Evolutionary conservation across 2,888 invertebrate species (phyloP).

Genomic region (Amaurobius ferox): DNA sequence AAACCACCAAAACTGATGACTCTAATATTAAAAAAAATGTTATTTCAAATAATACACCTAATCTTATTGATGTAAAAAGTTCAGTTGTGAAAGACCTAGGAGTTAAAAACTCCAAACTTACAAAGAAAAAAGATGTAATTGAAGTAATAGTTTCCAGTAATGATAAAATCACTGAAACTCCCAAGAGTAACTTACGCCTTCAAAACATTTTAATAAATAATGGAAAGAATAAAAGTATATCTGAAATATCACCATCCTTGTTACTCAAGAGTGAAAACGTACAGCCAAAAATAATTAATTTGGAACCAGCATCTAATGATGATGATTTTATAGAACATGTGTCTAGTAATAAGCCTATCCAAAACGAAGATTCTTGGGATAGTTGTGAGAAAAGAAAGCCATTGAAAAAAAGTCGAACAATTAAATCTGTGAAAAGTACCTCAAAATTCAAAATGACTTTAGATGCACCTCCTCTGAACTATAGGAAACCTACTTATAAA

Average conservation of each 20-base stretch:
- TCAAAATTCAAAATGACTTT: conserved; percentile 53
- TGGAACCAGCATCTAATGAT: conserved; percentile 4
- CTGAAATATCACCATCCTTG: conserved; percentile 39
- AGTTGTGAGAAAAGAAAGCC: conserved; percentile 44
- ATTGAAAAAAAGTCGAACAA: neutral
- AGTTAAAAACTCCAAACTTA: neutral
- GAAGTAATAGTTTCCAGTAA: neutral
- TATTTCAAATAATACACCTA: too few relatives aligned
- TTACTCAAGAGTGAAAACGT: conserved; percentile 10
- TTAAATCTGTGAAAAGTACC: conserved; percentile 26
- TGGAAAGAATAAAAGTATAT: neutral
- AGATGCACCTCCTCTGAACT: conserved; percentile 54
- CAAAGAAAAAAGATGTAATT: neutral
- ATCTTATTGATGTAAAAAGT: too few relatives aligned
- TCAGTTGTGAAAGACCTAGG: too few relatives aligned
- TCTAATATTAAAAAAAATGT: too few relatives aligned
- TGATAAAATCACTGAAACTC: neutral
- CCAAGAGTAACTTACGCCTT: neutral
- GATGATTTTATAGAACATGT: conserved; percentile 41
- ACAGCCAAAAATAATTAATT: neutral
- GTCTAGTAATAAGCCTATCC: neutral
- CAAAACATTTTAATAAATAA: neutral
- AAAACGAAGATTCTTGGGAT: conserved; percentile 28
- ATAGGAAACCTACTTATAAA: conserved; percentile 43
- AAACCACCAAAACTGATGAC: too few relatives aligned